Base-by-base conservation (phyloP, 2,888 invertebrate species). In the Elegia similella region DNA sequence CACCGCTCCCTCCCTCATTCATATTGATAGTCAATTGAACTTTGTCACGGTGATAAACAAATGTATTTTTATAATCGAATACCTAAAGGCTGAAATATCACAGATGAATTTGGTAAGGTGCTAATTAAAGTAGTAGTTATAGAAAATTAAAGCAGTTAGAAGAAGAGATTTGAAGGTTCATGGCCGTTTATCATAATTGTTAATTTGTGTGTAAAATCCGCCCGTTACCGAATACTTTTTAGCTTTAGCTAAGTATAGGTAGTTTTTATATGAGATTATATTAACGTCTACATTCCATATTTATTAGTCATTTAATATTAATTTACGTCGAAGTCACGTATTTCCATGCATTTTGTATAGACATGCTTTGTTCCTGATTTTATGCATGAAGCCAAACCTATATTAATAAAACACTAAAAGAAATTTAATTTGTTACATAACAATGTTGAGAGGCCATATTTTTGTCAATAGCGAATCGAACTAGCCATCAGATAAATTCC, bases 31-130 rank as follows among this genome's bases (percentile, higher is more conserved):
- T 88, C 86, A 86, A 88, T 80, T 84, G 79, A 86, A 86, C 80
- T 81, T 83, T 83, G 72, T 82, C 80, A 76, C 77, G 81, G 84
- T 88, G 84, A 86, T 86, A 82, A 68, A 66, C 61, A 67, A 66
- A 69, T 69, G 66, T 80, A 81, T 79, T 78, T 78, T 80, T 78
- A 66, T 76, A 78, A 82, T 78, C 72, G 73, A 82, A 81, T 76
- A 77, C 80, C 72, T 82, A 84, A 90, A 90, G 89, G 88, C 89
- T 90, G 90, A 90, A 84, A 85, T 82, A 84, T 86, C 85, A 86
- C 87, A 86, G 83, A 86, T 76, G 83, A 88, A 81, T 87, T 86
- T 88, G 89, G 87, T 87, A 87, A 88, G 90, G 89, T 90, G 90
- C 90, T 90, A 89, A 78, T 79, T 83, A 84, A 81, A 78, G 75